These are phyloP conservation scores for Cryptotermes secundus DNA, from an alignment of 1,140 invertebrate species.

Conservation along the genomic window DNA sequence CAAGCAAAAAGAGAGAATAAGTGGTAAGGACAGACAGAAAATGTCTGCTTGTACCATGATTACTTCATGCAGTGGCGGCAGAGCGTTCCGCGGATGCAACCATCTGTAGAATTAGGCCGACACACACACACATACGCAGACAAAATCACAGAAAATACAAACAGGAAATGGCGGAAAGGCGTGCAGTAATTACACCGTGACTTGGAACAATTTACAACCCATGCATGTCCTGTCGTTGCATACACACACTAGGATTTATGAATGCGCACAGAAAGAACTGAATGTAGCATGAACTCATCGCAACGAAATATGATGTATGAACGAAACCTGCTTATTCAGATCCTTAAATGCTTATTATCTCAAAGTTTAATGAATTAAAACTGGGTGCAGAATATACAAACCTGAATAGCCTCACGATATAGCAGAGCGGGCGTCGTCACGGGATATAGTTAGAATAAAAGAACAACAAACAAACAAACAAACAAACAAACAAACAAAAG, in stretches of 20 bases:
- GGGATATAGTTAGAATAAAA: no score
- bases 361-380: no score
- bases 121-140: background rate
- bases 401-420: no score
- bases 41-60: constrained; percentile 8
- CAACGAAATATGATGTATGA: background rate
- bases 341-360: no score
- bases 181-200: background rate
- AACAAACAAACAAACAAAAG: no score
- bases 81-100: background rate
- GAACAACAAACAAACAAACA: no score
- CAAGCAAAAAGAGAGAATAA: background rate
- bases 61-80: background rate
- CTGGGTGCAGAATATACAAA: no score
- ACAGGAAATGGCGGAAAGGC: background rate
- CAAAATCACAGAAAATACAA: background rate
- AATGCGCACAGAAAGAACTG: background rate
- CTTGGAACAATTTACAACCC: background rate
- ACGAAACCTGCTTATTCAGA: background rate
- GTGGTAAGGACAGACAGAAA: background rate
- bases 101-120: constrained; percentile 14
- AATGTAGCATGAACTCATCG: background rate
- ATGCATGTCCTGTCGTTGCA: background rate
- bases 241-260: background rate
- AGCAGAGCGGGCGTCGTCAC: no score